Evolutionary conservation across 1,140 invertebrate genomes (phyloP).

Genomic region (Mycetomoellerius zeteki): DNA sequence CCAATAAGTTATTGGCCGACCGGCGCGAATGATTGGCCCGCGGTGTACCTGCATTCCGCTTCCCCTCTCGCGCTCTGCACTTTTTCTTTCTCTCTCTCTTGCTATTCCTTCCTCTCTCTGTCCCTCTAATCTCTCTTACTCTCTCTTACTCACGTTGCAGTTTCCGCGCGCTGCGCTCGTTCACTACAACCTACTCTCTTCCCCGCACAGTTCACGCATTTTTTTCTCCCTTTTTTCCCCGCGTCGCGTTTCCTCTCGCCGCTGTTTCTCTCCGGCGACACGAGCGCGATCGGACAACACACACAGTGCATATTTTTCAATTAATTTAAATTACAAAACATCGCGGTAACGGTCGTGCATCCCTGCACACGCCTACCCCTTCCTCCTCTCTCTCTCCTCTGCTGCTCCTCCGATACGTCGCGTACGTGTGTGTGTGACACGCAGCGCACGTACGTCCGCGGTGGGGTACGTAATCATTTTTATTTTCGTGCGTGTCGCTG

Average conservation of each 20-base stretch:
- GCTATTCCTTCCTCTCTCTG: neutral
- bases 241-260: conserved; percentile 61
- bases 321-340: conserved; percentile 86
- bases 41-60: conserved; percentile 64
- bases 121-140: neutral
- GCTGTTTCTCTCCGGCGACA: conserved; percentile 70
- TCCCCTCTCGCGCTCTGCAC: neutral
- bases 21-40: conserved; percentile 83
- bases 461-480: conserved; percentile 81
- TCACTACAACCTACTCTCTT: conserved; percentile 4
- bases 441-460: conserved; percentile 71
- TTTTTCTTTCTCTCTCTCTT: neutral
- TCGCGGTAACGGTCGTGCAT: conserved; percentile 80
- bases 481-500: conserved; percentile 79
- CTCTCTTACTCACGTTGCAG: neutral
- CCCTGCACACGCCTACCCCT: conserved; percentile 60
- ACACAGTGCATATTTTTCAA: conserved; percentile 86
- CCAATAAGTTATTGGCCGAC: conserved; percentile 84
- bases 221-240: conserved; percentile 30
- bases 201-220: conserved; percentile 31
- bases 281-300: conserved; percentile 82
- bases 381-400: neutral
- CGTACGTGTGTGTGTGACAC: conserved; percentile 62
- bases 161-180: conserved; percentile 45
- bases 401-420: conserved; percentile 57